Evolutionary conservation across 2,888 invertebrate species (phyloP), one percentile per base, ranked within the genome.

Genomic region (Pandemis corylana): DNA sequence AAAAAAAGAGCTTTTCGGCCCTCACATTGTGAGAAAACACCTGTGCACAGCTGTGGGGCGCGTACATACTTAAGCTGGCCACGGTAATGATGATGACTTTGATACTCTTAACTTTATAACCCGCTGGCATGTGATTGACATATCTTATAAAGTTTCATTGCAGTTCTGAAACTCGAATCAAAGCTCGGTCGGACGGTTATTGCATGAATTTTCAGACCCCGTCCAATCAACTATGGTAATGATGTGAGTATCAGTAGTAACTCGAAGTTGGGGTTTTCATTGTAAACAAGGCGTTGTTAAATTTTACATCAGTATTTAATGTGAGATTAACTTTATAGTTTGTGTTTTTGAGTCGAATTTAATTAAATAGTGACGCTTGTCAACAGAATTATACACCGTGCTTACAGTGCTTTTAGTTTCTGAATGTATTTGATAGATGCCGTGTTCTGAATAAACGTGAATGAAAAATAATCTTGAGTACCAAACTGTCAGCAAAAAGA

Each of bases 171-270:
- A 62, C 53, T 53, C 6, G 66, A 74, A 74, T 70, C 53, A 28
- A n/a, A 49, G 20, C 61, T 69, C 62, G 7, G 41, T 51, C 46
- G 56, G 15, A 20, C 65, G 56, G 20, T 64, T 87, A 84, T 80
- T 79, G 80, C 81, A 80, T 77, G 82, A 81, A 84, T 85, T 84
- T 85, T 85, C 84, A 79, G 80, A 83, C 83, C 82, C 82, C 80
- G 83, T 85, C 84, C 91, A 92, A 92, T 93, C 91, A 92, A 88
- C 86, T 92, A 93, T 93, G 93, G 86, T 90, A 92, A 92, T 91
- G 87, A 85, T 84, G 83, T 83, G 83, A 79, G 83, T 81, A 85
- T 85, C 72, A 51, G 62, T 72, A 68, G 86, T 56, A 20, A 56
- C 87, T 87, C 85, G 82, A 80, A 77, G 79, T 80, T 79, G 80